phyloP scores from a whole-genome alignment of 2,113 vertebrate species.

The Xiphophorus hellerii region DNA sequence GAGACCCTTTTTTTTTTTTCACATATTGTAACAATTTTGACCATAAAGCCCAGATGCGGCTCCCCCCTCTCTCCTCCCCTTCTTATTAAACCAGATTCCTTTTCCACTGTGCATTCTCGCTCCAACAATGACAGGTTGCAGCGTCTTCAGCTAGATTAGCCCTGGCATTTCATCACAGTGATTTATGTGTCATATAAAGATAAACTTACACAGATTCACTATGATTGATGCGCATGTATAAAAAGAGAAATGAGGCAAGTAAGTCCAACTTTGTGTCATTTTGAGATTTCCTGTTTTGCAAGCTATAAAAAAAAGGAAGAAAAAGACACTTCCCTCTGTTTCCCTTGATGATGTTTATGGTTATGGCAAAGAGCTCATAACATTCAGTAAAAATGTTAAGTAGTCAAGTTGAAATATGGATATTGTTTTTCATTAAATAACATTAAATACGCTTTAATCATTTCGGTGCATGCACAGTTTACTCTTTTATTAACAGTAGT shows the following conservation, averaged over 20 bases:
- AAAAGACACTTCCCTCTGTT: constrained; percentile 8
- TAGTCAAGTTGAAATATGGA: constrained; percentile 13
- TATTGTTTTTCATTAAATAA: not conserved
- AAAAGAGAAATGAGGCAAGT: constrained; percentile 22
- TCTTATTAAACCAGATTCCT: constrained; percentile 72
- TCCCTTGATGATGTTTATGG: constrained; percentile 36
- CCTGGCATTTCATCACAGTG: constrained; percentile 60
- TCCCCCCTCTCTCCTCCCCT: constrained; percentile 53
- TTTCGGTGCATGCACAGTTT: not conserved
- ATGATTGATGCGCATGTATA: constrained; percentile 44
- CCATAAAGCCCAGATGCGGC: constrained; percentile 63
- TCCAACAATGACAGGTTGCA: constrained; percentile 70
- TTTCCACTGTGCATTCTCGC: constrained; percentile 63
- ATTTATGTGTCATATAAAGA: constrained; percentile 55
- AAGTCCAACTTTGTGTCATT: constrained; percentile 21
- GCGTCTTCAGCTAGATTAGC: constrained; percentile 65
- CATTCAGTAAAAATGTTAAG: constrained; percentile 13
- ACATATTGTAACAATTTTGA: constrained; percentile 75
- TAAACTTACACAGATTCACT: constrained; percentile 50
- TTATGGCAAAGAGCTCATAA: constrained; percentile 22
- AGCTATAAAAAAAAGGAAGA: constrained; percentile 2
- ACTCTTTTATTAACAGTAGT: not conserved
- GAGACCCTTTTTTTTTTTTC: constrained; percentile 31
- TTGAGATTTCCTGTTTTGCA: constrained; percentile 27
- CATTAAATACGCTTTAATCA: not conserved